Conservation (phyloP, 1,140 invertebrate species). For the Eupristina koningsbergeri region DNA sequence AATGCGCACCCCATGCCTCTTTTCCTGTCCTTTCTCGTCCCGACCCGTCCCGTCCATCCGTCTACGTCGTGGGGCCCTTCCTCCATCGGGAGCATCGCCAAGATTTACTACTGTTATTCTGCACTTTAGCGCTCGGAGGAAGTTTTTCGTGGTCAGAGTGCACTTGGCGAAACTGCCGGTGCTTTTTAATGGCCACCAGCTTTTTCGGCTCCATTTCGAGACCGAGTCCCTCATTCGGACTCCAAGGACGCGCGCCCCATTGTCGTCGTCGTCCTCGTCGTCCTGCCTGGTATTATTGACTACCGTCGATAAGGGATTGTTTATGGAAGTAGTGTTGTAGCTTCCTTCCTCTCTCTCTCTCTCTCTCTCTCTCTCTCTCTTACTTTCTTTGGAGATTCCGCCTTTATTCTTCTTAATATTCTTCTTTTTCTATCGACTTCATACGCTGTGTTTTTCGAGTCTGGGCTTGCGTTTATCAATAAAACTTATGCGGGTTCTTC, state of each 20-base stretch:
- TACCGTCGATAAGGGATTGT: constrained; percentile 37
- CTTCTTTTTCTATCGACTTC: too few relatives aligned
- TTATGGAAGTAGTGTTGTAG: constrained; percentile 20
- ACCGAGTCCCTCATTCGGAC: not conserved
- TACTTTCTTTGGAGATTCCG: not conserved
- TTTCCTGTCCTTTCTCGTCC: constrained; percentile 3
- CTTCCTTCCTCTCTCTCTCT: constrained; percentile 11
- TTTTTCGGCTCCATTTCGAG: not conserved
- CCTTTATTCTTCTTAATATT: too few relatives aligned
- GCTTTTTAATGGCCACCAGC: not conserved
- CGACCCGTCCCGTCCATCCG: not conserved
- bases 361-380: not conserved
- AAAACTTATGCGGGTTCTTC: not conserved
- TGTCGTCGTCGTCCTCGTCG: constrained; percentile 3
- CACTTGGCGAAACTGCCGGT: not conserved
- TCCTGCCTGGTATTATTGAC: constrained; percentile 48
- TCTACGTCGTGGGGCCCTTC: not conserved
- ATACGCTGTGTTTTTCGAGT: not conserved
- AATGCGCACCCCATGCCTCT: not conserved
- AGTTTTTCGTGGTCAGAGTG: not conserved
- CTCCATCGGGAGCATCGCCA: not conserved
- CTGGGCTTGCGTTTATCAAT: not conserved
- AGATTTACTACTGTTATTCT: constrained; percentile 40
- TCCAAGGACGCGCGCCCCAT: constrained; percentile 20
- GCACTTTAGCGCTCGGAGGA: not conserved